Conservation (phyloP, 2,888 invertebrate species). For the Carabus problematicus region DNA sequence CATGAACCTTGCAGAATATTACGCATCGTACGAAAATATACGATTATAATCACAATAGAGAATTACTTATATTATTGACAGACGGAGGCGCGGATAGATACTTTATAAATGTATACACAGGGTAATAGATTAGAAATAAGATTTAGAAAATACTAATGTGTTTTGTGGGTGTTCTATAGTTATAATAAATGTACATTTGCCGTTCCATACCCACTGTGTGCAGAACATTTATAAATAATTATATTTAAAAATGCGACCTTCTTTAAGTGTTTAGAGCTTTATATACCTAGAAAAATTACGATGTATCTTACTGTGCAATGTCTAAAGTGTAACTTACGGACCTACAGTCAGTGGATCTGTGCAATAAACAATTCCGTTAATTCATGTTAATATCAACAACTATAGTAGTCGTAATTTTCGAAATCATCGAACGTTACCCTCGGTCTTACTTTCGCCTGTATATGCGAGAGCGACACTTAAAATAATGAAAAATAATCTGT, state of each 20-base stretch:
- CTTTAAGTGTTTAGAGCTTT: constrained; percentile 42
- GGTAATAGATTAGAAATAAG: no score
- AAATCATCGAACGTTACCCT: constrained; percentile 2
- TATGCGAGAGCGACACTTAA: constrained; percentile 29
- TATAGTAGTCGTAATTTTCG: constrained; percentile 22
- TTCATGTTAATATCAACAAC: constrained; percentile 31
- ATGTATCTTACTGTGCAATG: constrained; percentile 32
- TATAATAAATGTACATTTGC: constrained; percentile 15
- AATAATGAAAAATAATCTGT: constrained; percentile 42
- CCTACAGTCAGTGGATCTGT: not conserved
- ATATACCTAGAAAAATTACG: constrained; percentile 42
- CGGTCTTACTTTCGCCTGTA: constrained; percentile 25
- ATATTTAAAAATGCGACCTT: constrained; percentile 43
- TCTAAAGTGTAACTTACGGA: constrained; percentile 33
- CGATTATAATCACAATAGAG: no score
- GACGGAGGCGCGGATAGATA: no score
- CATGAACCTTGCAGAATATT: no score
- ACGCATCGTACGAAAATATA: no score
- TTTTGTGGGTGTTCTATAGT: no score
- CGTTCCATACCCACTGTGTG: constrained; percentile 18
- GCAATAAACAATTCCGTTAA: constrained; percentile 36
- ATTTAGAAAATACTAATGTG: no score
- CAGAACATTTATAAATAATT: constrained; percentile 40
- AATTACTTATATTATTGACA: no score
- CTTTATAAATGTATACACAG: no score